Conservation (phyloP, 2,797 vertebrate genomes). For the Kryptolebias ocellatus region DNA sequence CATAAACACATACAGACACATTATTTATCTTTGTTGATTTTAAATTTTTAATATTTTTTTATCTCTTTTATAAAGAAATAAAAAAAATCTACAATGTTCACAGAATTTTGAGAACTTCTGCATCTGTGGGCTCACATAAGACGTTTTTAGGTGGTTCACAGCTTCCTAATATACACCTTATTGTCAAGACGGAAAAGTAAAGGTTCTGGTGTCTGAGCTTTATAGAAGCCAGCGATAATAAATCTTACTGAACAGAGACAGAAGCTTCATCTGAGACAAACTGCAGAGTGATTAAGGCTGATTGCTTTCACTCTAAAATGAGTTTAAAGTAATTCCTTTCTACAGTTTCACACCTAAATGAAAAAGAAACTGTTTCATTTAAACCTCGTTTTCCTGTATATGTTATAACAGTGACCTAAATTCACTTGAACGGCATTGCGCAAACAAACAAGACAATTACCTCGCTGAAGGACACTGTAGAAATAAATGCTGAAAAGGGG, state of each 20-base stretch:
- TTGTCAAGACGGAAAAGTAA: not conserved
- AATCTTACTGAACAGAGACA: conserved; percentile 25
- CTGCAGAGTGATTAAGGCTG: conserved; percentile 24
- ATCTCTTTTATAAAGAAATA: not conserved
- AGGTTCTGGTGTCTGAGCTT: conserved; percentile 22
- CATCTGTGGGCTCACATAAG: not conserved
- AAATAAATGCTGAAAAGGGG: conserved; percentile 6
- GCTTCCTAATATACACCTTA: not conserved
- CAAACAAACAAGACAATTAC: conserved; percentile 38
- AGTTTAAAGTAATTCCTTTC: conserved; percentile 27
- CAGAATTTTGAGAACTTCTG: not conserved
- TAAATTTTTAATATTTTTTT: not conserved
- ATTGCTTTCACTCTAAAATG: conserved; percentile 14
- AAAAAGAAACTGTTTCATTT: conserved; percentile 14
- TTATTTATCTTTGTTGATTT: too few species aligned
- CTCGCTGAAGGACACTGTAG: conserved; percentile 55
- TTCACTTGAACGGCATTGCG: conserved; percentile 16
- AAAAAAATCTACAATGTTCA: not conserved
- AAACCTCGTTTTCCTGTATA: conserved; percentile 17
- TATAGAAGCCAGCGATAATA: conserved; percentile 17
- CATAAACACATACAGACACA: too few species aligned
- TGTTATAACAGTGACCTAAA: conserved; percentile 41
- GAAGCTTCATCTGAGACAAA: conserved; percentile 31
- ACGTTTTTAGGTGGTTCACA: not conserved
- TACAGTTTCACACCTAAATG: conserved; percentile 23